These are phyloP conservation scores for Melanargia galathea DNA, from an alignment of 2,888 invertebrate species.

Conservation along the genomic window DNA sequence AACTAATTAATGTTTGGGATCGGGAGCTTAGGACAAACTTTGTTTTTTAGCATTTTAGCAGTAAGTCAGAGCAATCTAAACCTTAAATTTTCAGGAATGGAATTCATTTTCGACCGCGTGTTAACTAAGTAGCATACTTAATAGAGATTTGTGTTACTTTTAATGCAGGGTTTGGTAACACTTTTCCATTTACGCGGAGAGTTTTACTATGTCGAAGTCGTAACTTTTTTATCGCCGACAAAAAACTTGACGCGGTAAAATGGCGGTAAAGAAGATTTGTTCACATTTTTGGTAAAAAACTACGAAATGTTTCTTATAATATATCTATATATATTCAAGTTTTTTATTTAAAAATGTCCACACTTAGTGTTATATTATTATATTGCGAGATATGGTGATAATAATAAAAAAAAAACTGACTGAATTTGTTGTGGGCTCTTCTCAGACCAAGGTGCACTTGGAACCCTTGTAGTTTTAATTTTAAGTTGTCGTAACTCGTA, in stretches of 20 bases:
- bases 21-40: slow-evolving; percentile 10
- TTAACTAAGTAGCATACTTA: slow-evolving; percentile 1
- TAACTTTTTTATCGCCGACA: slow-evolving; percentile 9
- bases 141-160: slow-evolving; percentile 17
- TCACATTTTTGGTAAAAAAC: background rate
- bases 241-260: background rate
- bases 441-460: too few relatives aligned
- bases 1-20: slow-evolving; percentile 23
- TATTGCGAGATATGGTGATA: too few relatives aligned
- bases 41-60: slow-evolving; percentile 8
- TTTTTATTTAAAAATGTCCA: too few relatives aligned
- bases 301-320: background rate
- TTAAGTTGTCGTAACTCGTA: too few relatives aligned
- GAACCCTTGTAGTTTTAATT: too few relatives aligned
- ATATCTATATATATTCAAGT: too few relatives aligned
- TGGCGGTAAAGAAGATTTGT: slow-evolving; percentile 1
- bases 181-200: slow-evolving; percentile 14
- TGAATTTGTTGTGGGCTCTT: too few relatives aligned
- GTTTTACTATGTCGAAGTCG: slow-evolving; percentile 12
- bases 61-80: background rate
- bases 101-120: background rate
- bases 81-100: background rate
- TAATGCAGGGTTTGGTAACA: slow-evolving; percentile 21
- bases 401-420: too few relatives aligned
- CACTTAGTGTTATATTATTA: too few relatives aligned